These are phyloP conservation scores for Clusia tigrina DNA, from an alignment of 2,888 invertebrate species.

Conservation along the genomic window DNA sequence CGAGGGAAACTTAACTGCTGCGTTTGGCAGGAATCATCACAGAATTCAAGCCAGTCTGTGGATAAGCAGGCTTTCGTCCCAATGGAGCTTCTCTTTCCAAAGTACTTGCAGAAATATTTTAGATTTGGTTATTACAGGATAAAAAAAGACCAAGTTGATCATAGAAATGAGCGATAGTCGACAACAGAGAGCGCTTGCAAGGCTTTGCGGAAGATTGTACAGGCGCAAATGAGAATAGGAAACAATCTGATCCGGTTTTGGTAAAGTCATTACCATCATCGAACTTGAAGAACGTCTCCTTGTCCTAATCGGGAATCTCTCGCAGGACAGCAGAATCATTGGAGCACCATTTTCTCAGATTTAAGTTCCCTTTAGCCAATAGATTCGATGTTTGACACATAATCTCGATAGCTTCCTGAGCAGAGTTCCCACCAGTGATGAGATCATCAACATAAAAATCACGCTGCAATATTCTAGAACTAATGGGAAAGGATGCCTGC, in stretches of 20 bases:
- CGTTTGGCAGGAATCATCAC: too few relatives aligned
- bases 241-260: not conserved
- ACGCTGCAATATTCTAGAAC: not conserved
- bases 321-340: not conserved
- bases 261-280: not conserved
- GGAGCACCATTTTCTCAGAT: not conserved
- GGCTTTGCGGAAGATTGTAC: not conserved
- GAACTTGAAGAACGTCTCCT: not conserved
- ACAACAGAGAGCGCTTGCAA: not conserved
- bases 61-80: too few relatives aligned
- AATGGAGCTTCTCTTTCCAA: too few relatives aligned
- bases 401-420: not conserved
- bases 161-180: too few relatives aligned
- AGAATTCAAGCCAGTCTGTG: too few relatives aligned
- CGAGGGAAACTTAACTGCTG: too few relatives aligned
- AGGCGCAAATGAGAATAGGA: not conserved
- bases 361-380: not conserved
- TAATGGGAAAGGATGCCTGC: not conserved
- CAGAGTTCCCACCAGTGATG: not conserved
- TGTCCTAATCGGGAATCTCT: not conserved
- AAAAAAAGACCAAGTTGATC: too few relatives aligned
- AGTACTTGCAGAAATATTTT: too few relatives aligned
- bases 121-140: too few relatives aligned
- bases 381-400: not conserved
- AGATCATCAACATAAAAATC: slow-evolving; percentile 1